Evolutionary conservation across 30 jellyfish, hydroid and myxozoan genomes (phyloP).

Genomic region (Aurelia sp.): DNA sequence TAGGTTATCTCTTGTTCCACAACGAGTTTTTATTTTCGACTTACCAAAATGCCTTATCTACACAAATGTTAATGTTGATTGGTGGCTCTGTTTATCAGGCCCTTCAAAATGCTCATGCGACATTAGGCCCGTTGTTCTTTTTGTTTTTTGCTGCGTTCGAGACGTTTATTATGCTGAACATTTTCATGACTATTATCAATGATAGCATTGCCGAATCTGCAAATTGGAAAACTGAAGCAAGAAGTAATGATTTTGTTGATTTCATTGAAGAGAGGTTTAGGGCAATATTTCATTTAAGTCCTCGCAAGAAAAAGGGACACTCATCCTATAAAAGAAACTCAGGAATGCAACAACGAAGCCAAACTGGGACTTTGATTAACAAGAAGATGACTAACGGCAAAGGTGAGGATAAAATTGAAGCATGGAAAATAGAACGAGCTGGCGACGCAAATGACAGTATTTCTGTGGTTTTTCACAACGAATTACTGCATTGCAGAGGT

Average conservation of each 20-base stretch:
- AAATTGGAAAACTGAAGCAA: slow-evolving; percentile 37
- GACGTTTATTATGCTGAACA: slow-evolving; percentile 46
- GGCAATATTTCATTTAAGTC: slow-evolving; percentile 16
- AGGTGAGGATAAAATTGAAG: too few species aligned
- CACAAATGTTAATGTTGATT: slow-evolving; percentile 55
- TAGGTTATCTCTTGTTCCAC: slow-evolving; percentile 45
- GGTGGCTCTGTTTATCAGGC: slow-evolving; percentile 65
- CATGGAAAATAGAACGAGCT: too few species aligned
- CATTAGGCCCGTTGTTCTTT: slow-evolving; percentile 65
- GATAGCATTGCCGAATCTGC: slow-evolving; percentile 57
- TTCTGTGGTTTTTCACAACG: too few species aligned
- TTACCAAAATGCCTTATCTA: slow-evolving; percentile 27
- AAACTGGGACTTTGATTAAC: too few species aligned
- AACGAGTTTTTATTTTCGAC: slow-evolving; percentile 37
- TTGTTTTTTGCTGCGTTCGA: slow-evolving; percentile 49
- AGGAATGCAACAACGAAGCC: not conserved
- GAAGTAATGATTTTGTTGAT: slow-evolving; percentile 37
- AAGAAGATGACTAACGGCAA: not conserved
- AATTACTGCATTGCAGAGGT: too few species aligned
- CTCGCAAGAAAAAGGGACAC: not conserved
- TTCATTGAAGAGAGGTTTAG: slow-evolving; percentile 36
- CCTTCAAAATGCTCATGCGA: slow-evolving; percentile 28
- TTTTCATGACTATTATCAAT: slow-evolving; percentile 64
- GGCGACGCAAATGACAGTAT: too few species aligned
- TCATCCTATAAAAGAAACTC: not conserved